Percentiles rank a stretch among this genome's conserved stretches.
phyloP scores from a whole-genome alignment of 2,888 invertebrate genomes.

The Microctonus hyperodae region DNA sequence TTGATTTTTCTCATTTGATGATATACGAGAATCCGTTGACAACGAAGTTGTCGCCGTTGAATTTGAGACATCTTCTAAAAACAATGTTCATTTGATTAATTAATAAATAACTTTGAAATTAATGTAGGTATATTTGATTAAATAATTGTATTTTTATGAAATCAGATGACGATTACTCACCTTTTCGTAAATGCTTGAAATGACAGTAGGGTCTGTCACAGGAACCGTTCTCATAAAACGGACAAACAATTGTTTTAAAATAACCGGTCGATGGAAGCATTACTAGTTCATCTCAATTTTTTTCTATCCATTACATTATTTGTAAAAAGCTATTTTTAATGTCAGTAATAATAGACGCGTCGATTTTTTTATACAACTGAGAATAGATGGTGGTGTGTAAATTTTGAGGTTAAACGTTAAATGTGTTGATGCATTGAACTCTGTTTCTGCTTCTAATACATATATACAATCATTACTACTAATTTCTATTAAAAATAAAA shows the following conservation, averaged over 20 bases:
- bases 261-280: slow-evolving; percentile 93
- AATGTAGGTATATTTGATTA: no score
- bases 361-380: not conserved
- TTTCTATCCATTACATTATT: slow-evolving; percentile 28
- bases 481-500: no score
- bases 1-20: slow-evolving; percentile 42
- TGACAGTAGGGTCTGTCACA: slow-evolving; percentile 94
- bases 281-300: slow-evolving; percentile 49
- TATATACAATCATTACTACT: no score
- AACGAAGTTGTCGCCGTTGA: slow-evolving; percentile 37
- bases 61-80: slow-evolving; percentile 48
- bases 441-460: no score
- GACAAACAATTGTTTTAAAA: slow-evolving; percentile 86
- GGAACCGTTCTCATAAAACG: slow-evolving; percentile 79
- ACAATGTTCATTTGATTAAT: slow-evolving; percentile 5
- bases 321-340: not conserved
- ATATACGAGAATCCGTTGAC: slow-evolving; percentile 36
- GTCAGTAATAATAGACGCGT: not conserved
- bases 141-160: not conserved
- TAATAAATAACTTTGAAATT: not conserved
- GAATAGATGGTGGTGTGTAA: not conserved
- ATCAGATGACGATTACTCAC: slow-evolving; percentile 56
- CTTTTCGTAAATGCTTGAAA: slow-evolving; percentile 84
- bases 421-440: slow-evolving; percentile 12
- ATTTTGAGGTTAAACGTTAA: slow-evolving; percentile 24